Evolutionary conservation across 2,888 invertebrate genomes (phyloP).

Genomic region (Tenthredo distinguenda): DNA sequence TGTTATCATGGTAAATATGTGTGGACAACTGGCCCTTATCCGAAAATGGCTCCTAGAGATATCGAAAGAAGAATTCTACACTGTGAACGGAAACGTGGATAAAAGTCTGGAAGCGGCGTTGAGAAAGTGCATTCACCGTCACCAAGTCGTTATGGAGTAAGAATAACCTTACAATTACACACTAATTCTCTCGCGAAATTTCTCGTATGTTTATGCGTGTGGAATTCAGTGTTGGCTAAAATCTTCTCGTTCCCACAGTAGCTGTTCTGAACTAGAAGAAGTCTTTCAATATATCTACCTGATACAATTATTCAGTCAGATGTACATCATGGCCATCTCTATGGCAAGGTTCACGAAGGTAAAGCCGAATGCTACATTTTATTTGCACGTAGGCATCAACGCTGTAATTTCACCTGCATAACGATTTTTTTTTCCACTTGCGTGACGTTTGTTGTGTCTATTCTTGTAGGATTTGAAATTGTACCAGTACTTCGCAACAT

Average conservation of each 20-base stretch:
- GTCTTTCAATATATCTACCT: background rate
- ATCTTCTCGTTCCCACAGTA: background rate
- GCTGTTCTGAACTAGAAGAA: constrained; percentile 17
- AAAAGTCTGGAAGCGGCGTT: background rate
- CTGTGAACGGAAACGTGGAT: background rate
- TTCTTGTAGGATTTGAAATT: too few species aligned
- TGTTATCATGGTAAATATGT: background rate
- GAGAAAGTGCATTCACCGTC: constrained; percentile 16
- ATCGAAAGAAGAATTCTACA: background rate
- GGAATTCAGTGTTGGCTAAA: background rate
- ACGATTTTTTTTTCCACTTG: background rate
- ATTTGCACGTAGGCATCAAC: background rate
- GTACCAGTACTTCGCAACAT: constrained; percentile 11
- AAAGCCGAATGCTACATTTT: background rate
- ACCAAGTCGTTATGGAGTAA: constrained; percentile 22
- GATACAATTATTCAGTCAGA: background rate
- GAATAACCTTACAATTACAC: background rate
- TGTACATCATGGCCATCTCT: constrained; percentile 17
- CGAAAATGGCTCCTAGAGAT: background rate
- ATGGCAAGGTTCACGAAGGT: background rate
- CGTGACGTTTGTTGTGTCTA: background rate
- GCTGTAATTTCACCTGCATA: background rate
- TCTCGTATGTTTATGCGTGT: background rate
- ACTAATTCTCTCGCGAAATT: background rate
- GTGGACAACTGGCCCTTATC: constrained; percentile 14